Conservation (phyloP, 2,797 vertebrate species). For the Acridotheres tristis region DNA sequence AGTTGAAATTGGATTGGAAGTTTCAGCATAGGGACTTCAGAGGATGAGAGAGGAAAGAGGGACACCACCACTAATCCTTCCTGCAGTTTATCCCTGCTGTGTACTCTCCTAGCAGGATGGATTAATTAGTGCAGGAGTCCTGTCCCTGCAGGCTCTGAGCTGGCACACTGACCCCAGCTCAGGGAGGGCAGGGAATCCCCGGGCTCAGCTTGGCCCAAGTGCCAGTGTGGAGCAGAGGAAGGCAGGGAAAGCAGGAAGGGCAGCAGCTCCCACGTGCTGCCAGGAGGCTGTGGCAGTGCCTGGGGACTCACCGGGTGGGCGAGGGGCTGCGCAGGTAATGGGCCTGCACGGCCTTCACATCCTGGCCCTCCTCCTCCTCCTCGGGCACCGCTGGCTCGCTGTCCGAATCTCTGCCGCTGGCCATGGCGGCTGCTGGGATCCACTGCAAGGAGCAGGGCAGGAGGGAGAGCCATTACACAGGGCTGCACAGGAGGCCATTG, state of each 20-base stretch:
- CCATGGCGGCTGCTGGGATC: conserved; percentile 63
- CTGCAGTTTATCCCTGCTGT: not conserved
- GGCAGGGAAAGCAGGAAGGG: not conserved
- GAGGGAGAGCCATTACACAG: not conserved
- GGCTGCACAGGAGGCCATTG: not conserved
- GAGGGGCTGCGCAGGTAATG: conserved; percentile 92
- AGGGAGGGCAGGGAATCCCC: not conserved
- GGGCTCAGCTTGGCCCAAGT: not conserved
- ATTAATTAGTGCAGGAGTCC: not conserved
- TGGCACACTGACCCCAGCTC: not conserved
- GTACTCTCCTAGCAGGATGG: not conserved
- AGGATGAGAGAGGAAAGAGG: not conserved
- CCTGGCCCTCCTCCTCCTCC: conserved; percentile 63
- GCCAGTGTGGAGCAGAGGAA: rapidly evolving
- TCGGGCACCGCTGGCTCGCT: conserved; percentile 76
- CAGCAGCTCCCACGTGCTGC: not conserved
- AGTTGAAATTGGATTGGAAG: not conserved
- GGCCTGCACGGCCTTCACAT: conserved; percentile 83
- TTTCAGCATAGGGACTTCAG: not conserved
- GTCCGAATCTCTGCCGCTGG: conserved; percentile 60
- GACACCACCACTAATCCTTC: not conserved
- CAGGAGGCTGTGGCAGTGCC: not conserved
- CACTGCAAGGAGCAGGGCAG: not conserved
- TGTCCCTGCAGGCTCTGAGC: not conserved
- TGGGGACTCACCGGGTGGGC: conserved; percentile 81